Conservation (phyloP, 53 echinoderm and acorn worm genomes). For the Holothuria leucospilota region DNA sequence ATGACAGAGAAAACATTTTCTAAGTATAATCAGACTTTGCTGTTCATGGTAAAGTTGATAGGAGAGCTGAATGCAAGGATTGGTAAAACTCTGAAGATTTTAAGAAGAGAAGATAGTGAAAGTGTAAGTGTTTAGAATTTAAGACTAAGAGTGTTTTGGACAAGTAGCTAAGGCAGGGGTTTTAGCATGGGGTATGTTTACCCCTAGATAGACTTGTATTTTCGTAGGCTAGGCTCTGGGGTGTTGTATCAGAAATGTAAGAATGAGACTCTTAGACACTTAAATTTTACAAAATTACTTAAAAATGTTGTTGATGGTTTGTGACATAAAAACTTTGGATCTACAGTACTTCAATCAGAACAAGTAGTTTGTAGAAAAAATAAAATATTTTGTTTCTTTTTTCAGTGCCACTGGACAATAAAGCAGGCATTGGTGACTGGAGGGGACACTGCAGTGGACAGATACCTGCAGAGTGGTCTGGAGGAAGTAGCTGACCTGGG, state of each 20-base stretch:
- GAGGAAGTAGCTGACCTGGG: slow-evolving; percentile 25
- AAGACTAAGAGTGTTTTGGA: no score
- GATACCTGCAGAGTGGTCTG: slow-evolving; percentile 9
- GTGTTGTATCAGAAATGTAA: no score
- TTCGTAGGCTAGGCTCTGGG: no score
- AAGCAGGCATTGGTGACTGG: slow-evolving; percentile 26
- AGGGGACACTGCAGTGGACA: slow-evolving; percentile 29
- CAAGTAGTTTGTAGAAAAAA: neutral
- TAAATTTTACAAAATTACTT: no score
- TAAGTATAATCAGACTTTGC: neutral
- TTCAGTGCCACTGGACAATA: slow-evolving; percentile 24
- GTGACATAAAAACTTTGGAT: no score
- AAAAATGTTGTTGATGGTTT: no score
- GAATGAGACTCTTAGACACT: no score
- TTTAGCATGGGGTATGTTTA: no score
- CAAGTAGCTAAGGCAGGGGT: no score
- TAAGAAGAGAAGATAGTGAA: slow-evolving; percentile 17
- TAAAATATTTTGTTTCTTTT: neutral
- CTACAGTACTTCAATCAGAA: no score
- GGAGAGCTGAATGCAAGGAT: slow-evolving; percentile 37
- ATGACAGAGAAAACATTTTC: neutral
- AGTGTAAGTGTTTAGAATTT: neutral
- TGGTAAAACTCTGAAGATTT: neutral
- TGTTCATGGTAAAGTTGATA: slow-evolving; percentile 23
- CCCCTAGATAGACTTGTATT: no score